phyloP scores from a whole-genome alignment of 2,888 invertebrate species.

The Augochlorella aurata region DNA sequence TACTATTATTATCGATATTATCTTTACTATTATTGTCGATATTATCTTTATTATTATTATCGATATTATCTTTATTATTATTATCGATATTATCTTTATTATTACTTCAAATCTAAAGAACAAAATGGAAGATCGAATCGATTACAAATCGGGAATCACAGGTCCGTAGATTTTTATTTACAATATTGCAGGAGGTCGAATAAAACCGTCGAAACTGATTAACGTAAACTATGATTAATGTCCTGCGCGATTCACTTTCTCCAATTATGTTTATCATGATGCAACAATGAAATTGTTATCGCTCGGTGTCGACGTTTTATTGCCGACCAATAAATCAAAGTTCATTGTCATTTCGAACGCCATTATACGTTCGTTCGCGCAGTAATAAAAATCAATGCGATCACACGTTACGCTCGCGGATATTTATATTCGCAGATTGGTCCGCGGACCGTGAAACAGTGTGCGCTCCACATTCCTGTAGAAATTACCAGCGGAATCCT shows the following conservation, averaged over 20 bases:
- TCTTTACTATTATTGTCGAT: too few species aligned
- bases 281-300: neutral
- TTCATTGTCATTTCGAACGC: neutral
- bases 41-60: too few species aligned
- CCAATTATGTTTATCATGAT: neutral
- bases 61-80: too few species aligned
- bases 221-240: neutral
- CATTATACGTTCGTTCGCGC: neutral
- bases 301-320: neutral
- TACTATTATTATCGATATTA: too few species aligned
- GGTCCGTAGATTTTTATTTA: neutral
- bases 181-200: neutral
- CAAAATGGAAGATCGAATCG: too few species aligned
- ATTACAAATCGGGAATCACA: too few species aligned
- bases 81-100: too few species aligned
- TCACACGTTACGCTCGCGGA: neutral
- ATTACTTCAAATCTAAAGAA: too few species aligned
- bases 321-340: neutral
- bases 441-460: neutral
- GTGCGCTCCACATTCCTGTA: too few species aligned
- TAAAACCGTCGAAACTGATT: neutral
- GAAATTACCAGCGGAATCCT: neutral
- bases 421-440: conserved; percentile 9
- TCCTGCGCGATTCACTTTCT: neutral
- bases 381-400: neutral